A percentile compares a stretch with the other conserved stretches of the same genome.
phyloP scores from a whole-genome alignment of 2,797 vertebrate genomes.

The Podarcis siculus region DNA sequence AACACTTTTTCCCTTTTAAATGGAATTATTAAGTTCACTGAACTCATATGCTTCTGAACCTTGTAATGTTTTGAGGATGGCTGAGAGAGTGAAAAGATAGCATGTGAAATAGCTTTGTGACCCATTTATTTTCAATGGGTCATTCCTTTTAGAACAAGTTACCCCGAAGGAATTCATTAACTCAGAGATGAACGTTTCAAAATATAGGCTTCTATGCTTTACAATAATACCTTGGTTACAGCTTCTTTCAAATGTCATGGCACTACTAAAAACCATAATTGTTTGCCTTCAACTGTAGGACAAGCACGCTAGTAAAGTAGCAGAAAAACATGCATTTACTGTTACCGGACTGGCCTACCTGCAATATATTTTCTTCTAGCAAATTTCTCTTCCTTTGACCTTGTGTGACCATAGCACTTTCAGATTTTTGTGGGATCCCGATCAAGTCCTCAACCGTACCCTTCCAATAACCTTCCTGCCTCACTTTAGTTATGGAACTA shows the following conservation, averaged over 20 bases:
- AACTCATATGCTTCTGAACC: conserved; percentile 29
- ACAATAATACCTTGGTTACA: conserved; percentile 27
- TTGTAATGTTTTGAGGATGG: conserved; percentile 28
- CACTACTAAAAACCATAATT: conserved; percentile 32
- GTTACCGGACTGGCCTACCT: not conserved
- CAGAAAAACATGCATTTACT: not conserved
- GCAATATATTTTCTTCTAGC: conserved; percentile 24
- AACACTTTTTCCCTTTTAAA: conserved; percentile 21
- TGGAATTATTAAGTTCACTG: conserved; percentile 21
- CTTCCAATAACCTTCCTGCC: not conserved
- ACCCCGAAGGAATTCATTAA: conserved; percentile 42
- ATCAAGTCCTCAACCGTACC: not conserved
- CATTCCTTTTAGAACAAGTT: conserved; percentile 55
- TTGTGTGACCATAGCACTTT: not conserved
- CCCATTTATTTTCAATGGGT: conserved; percentile 39
- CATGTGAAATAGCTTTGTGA: conserved; percentile 24
- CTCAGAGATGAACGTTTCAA: conserved; percentile 29
- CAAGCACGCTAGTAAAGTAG: not conserved
- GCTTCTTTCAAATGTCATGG: conserved; percentile 15
- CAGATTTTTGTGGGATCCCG: not conserved
- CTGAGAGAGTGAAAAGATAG: conserved; percentile 31
- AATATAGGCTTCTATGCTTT: conserved; percentile 31
- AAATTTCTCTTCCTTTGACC: not conserved
- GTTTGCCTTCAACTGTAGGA: conserved; percentile 38
- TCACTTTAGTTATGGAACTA: not conserved